Conservation (phyloP, 2,888 invertebrate genomes). For the Seira musarum region DNA sequence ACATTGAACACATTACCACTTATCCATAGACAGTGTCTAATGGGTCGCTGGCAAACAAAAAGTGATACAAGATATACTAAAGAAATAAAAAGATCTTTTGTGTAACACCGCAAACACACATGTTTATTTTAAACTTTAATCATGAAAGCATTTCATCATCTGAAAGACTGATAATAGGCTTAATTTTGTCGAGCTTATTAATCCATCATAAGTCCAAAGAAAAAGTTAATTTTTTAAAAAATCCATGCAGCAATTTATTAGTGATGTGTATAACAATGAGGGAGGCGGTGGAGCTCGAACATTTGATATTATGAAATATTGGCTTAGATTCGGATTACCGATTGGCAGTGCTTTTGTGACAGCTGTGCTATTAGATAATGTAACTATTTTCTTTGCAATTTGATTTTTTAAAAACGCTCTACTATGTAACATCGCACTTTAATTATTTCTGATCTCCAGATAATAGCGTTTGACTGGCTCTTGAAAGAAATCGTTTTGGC, state of each 20-base stretch:
- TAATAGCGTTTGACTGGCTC: constrained; percentile 48
- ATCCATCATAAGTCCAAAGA: neutral
- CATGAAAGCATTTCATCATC: neutral
- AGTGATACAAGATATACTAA: neutral
- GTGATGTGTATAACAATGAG: neutral
- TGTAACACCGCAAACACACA: neutral
- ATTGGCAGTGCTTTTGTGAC: constrained; percentile 56
- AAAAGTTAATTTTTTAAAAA: neutral
- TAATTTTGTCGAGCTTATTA: neutral
- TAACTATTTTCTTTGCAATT: constrained; percentile 19
- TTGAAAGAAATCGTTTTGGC: constrained; percentile 51
- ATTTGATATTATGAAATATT: constrained; percentile 37
- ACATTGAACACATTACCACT: too few relatives aligned
- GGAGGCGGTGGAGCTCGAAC: neutral
- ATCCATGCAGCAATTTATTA: neutral
- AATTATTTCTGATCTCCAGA: constrained; percentile 33
- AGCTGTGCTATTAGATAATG: constrained; percentile 56
- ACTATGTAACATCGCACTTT: constrained; percentile 14
- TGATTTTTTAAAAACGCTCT: neutral
- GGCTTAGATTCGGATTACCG: constrained; percentile 53
- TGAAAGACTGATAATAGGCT: neutral
- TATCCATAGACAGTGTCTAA: too few relatives aligned
- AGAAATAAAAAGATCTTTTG: neutral
- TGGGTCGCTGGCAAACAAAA: neutral
- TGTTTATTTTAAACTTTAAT: neutral